These are phyloP conservation scores for Bombyx mandarina DNA, from an alignment of 1,140 invertebrate genomes.

Conservation along the genomic window DNA sequence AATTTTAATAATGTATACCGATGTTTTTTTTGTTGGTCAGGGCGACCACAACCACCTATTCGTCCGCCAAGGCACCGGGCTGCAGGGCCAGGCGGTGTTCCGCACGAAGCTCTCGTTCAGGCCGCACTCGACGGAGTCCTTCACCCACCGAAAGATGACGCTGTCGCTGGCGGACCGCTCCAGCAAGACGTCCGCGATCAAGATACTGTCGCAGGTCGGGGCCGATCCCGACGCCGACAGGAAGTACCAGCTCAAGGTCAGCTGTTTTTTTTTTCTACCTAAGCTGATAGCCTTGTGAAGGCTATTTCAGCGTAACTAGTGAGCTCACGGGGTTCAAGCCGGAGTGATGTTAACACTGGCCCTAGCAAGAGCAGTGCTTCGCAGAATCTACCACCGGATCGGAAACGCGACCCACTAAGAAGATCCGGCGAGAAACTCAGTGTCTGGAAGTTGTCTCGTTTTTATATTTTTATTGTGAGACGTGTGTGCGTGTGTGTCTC, in stretches of 20 bases:
- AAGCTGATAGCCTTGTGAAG: too few species aligned
- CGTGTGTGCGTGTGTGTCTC: too few species aligned
- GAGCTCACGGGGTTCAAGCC: too few species aligned
- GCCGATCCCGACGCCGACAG: conserved; percentile 94
- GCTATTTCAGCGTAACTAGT: too few species aligned
- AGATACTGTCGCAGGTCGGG: conserved; percentile 95
- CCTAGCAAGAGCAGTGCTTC: too few species aligned
- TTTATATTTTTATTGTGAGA: too few species aligned
- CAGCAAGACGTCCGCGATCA: conserved; percentile 96
- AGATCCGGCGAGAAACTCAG: too few species aligned
- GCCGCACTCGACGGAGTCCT: conserved; percentile 97
- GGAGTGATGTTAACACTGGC: too few species aligned
- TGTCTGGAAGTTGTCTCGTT: too few species aligned
- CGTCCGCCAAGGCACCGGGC: conserved; percentile 96
- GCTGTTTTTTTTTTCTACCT: background rate
- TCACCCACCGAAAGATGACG: conserved; percentile 99
- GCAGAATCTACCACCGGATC: too few species aligned
- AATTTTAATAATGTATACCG: too few species aligned
- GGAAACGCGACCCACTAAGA: too few species aligned
- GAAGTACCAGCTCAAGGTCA: conserved; percentile 90
- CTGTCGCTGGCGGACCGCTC: conserved; percentile 96
- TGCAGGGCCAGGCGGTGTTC: conserved; percentile 98
- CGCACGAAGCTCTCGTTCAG: conserved; percentile 96
- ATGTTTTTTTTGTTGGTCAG: conserved; percentile 44
- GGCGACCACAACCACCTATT: conserved; percentile 96